phyloP scores from a whole-genome alignment of 2,888 invertebrate genomes.

The Sarcophaga carnaria region DNA sequence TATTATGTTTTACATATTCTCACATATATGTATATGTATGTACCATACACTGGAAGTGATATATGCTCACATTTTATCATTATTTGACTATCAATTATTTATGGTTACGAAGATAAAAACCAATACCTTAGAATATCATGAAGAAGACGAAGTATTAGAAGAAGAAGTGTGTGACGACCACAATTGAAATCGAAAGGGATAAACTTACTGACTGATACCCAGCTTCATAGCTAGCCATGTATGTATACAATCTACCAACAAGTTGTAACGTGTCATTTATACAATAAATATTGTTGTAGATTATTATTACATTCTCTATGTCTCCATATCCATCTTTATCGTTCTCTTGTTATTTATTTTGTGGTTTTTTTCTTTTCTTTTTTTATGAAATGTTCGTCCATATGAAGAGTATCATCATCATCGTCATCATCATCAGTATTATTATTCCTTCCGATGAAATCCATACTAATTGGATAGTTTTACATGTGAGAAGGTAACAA shows the following conservation, averaged over 20 bases:
- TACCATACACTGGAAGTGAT: too few relatives aligned
- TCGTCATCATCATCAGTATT: neutral
- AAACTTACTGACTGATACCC: conserved; percentile 10
- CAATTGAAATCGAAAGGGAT: conserved; percentile 12
- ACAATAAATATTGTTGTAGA: conserved; percentile 38
- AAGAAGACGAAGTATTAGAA: neutral
- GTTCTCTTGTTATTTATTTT: neutral
- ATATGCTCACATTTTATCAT: neutral
- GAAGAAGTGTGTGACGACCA: neutral
- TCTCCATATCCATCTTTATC: neutral
- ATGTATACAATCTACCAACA: conserved; percentile 30
- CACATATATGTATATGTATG: too few relatives aligned
- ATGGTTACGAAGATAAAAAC: conserved; percentile 36
- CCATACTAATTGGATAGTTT: conserved; percentile 61
- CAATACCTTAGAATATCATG: neutral
- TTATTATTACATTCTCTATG: neutral
- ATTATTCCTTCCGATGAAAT: neutral
- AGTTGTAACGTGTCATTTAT: conserved; percentile 29
- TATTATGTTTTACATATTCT: too few relatives aligned
- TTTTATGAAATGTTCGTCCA: neutral
- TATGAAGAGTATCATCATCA: neutral
- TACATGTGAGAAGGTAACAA: conserved; percentile 49
- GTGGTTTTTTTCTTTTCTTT: neutral
- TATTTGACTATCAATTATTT: conserved; percentile 46
- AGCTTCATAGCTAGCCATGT: conserved; percentile 14